Conservation (phyloP, 2,797 vertebrate species). For the Synaphobranchus kaupii region DNA sequence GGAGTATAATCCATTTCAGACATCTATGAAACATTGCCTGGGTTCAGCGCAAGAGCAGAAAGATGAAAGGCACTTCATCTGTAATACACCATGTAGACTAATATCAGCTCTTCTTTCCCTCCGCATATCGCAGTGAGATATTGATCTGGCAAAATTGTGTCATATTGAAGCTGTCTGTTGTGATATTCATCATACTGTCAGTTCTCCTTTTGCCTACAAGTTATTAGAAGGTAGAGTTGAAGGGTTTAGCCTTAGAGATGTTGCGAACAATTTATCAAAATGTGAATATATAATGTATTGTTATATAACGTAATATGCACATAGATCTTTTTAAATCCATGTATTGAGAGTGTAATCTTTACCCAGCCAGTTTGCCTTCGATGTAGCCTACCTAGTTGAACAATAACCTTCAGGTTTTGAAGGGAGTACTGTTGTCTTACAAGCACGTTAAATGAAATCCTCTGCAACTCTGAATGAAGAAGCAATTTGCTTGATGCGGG, state of each 20-base stretch:
- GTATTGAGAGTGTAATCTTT: conserved; percentile 80
- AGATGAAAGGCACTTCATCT: conserved; percentile 98
- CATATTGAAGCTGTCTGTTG: conserved; percentile 99
- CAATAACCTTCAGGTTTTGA: conserved; percentile 69
- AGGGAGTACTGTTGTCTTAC: conserved; percentile 60
- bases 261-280: conserved; percentile 92
- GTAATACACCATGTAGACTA: conserved; percentile 99
- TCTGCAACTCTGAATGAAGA: conserved; percentile 57
- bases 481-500: conserved; percentile 53
- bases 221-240: conserved; percentile 99
- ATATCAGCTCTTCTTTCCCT: conserved; percentile 94
- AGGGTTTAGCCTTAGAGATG: conserved; percentile 92
- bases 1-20: conserved; percentile 82
- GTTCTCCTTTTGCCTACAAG: conserved; percentile 89
- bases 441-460: conserved; percentile 66
- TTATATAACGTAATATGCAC: conserved; percentile 49
- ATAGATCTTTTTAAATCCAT: conserved; percentile 72
- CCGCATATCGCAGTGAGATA: conserved; percentile 99
- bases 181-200: conserved; percentile 99
- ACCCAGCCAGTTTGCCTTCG: conserved; percentile 49
- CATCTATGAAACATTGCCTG: conserved; percentile 90
- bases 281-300: conserved; percentile 27
- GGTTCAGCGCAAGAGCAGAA: conserved; percentile 91
- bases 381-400: conserved; percentile 70
- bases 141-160: conserved; percentile 99